These are phyloP conservation scores for Calyptomena viridis DNA, from an alignment of 2,113 vertebrate genomes.

Conservation along the genomic window DNA sequence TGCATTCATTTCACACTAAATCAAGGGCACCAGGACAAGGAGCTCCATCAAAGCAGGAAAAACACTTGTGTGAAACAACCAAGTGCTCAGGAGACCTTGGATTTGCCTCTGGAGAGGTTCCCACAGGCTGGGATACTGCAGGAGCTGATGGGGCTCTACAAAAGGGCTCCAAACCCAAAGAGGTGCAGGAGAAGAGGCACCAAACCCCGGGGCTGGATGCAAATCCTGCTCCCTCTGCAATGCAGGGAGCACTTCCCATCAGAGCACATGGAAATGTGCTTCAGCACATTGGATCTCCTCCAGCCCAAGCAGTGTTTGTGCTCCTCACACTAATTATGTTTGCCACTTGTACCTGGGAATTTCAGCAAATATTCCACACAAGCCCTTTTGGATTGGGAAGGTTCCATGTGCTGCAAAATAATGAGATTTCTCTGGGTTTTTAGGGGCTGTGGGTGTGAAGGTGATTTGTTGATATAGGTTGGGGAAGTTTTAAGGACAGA, in stretches of 20 bases:
- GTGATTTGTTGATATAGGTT: rapidly evolving
- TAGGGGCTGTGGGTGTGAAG: neutral
- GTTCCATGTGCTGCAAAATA: neutral
- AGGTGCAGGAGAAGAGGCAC: neutral
- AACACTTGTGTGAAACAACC: neutral
- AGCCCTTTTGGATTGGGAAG: neutral
- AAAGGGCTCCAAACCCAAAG: neutral
- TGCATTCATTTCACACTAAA: slow-evolving; percentile 8
- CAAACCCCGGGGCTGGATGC: neutral
- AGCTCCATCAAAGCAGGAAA: neutral
- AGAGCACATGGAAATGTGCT: neutral
- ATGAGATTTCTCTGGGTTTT: neutral
- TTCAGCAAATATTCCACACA: neutral
- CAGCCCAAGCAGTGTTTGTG: neutral
- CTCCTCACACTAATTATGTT: neutral
- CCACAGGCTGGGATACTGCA: neutral
- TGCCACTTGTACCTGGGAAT: neutral
- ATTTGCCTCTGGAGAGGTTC: neutral
- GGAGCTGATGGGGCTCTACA: neutral
- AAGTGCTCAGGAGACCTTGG: neutral
- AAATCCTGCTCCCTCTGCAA: slow-evolving; percentile 7
- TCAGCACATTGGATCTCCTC: neutral
- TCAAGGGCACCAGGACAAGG: slow-evolving; percentile 17
- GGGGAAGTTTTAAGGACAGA: rapidly evolving
- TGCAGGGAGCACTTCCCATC: neutral